Conservation (phyloP, 2,797 vertebrate species). For the Sebastes ruberrimus region DNA sequence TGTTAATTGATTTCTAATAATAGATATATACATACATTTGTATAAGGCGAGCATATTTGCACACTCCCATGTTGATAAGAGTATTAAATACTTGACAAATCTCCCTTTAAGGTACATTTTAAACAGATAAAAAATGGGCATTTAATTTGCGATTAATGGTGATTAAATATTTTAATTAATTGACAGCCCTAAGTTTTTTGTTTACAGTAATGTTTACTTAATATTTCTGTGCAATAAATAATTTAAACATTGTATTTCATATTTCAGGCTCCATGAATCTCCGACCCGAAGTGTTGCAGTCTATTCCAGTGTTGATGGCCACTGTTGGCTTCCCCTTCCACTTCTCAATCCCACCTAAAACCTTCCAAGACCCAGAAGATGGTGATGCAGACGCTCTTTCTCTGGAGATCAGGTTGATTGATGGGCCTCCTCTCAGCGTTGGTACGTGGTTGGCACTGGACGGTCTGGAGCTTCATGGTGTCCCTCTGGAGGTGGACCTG, state of each 20-base stretch:
- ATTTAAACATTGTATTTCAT: background rate
- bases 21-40: no score
- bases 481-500: slow-evolving; percentile 66
- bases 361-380: slow-evolving; percentile 69
- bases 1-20: no score
- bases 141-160: no score
- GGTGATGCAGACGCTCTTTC: slow-evolving; percentile 62
- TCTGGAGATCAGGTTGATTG: slow-evolving; percentile 50
- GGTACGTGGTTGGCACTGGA: slow-evolving; percentile 72
- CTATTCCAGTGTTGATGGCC: slow-evolving; percentile 64
- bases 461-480: slow-evolving; percentile 48
- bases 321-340: slow-evolving; percentile 67
- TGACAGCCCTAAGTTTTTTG: background rate
- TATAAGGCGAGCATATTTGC: no score
- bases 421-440: slow-evolving; percentile 13
- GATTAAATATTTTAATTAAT: no score
- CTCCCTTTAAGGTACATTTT: no score
- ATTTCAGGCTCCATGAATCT: slow-evolving; percentile 44
- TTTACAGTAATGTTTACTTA: background rate
- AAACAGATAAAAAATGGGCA: no score
- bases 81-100: no score
- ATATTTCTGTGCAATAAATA: background rate
- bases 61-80: no score
- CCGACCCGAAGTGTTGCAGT: slow-evolving; percentile 51
- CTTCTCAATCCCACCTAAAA: slow-evolving; percentile 60